Percentiles rank a stretch among this genome's conserved stretches.
These are phyloP conservation scores for Eubasilissa regina DNA, from an alignment of 1,140 invertebrate genomes.

Conservation along the genomic window DNA sequence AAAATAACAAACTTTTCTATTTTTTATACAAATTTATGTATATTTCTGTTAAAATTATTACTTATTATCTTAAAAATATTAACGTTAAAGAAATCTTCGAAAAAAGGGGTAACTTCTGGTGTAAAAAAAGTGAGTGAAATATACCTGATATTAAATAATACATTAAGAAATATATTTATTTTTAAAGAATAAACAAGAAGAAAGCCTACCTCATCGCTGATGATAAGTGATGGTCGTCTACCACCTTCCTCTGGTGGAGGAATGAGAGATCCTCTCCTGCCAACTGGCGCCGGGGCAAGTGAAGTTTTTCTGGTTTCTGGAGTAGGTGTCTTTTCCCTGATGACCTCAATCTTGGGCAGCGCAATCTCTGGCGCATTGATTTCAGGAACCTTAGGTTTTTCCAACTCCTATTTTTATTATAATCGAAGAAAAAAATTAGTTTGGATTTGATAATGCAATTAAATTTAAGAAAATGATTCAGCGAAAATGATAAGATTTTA, in stretches of 20 bases:
- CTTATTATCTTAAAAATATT: too few species aligned
- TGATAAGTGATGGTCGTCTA: constrained; percentile 89
- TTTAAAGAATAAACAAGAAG: background rate
- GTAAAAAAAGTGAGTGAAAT: background rate
- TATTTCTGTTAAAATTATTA: too few species aligned
- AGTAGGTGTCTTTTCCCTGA: constrained; percentile 82
- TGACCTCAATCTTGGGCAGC: constrained; percentile 89
- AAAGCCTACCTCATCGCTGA: constrained; percentile 90
- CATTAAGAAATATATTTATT: background rate
- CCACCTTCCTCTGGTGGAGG: constrained; percentile 87
- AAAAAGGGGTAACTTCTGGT: background rate
- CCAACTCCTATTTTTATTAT: constrained; percentile 60
- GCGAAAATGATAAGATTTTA: too few species aligned
- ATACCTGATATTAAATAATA: background rate
- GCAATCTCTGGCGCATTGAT: constrained; percentile 82
- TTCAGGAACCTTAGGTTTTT: constrained; percentile 77
- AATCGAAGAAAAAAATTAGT: background rate
- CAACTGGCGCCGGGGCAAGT: constrained; percentile 80
- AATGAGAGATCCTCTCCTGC: constrained; percentile 87
- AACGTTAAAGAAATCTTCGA: too few species aligned
- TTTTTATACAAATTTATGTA: too few species aligned
- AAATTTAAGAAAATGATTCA: background rate
- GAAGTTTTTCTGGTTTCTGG: constrained; percentile 82
- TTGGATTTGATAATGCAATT: constrained; percentile 6
- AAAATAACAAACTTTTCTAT: too few species aligned